Base-by-base conservation (phyloP, 2,888 invertebrate genomes). In the Copidosoma aretas region DNA sequence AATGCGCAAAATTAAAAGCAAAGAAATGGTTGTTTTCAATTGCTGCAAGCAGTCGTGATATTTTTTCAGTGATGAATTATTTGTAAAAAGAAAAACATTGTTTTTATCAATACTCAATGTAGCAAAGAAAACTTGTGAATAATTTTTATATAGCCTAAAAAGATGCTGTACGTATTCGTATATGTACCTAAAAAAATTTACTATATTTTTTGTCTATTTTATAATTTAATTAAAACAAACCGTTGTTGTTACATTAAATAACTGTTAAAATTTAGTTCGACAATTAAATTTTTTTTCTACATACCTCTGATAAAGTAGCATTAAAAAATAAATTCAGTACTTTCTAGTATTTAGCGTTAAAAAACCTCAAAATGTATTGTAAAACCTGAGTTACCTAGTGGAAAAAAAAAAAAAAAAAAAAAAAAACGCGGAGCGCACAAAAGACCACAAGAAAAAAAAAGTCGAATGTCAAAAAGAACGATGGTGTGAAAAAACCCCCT, bases 241-340 rank as follows among this genome's bases (percentile, higher is more conserved):
- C 78, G 76, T 80, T 80, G 77, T 77, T 78, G 77, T 78, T 79
- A 73, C 64, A 71, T 67, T 80, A 78, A 79, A 79, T 72, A 64
- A 72, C 77, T 76, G 71, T 75, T 73, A 76, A 77, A 76, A n/a
- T 58, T 46, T 46, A 46, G 14, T 15, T 46, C 12, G 17, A 14
- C 68, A 73, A 66, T 22, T 10, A 46, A 3, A 46, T 3, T 46
- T 46, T 15, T 17, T 46, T 46, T 46, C 43, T 46, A 46, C 17
- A 41, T 10, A 8, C 43, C 17, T 15, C 17, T 46, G 3, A 12
- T 17, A 12, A 46, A 46, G 43, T 15, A 46, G 17, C 3, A 46
- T 8, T 8, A 46, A 14, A 46, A 46, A 46, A 12, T 8, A 46
- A 3, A 46, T 14, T 46, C n/a, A n/a, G n/a, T n/a, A n/a, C n/a